Base-by-base conservation (phyloP, 2,888 invertebrate species). In the Mythimna albipuncta region DNA sequence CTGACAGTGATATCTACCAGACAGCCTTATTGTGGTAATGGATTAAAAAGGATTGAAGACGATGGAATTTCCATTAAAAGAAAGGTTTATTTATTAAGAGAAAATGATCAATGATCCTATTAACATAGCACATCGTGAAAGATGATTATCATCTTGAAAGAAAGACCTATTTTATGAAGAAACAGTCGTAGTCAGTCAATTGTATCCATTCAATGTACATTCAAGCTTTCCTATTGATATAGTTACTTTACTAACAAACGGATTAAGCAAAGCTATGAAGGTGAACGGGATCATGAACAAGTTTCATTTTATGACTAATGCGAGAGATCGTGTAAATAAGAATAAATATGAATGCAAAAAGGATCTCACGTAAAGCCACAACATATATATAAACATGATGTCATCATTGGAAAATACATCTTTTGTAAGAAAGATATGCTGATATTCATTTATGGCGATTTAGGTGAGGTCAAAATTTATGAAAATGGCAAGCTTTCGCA, bases 251-350 rank as follows among this genome's bases (percentile, higher is more conserved):
- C 32, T 66, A 6, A 66, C 19, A 77, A 44, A 69, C 41, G 35
- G 19, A 47, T 47, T 47, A 47, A 47, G 57, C 10, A n/a, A 50
- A 64, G 13, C 26, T 52, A 41, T 19, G 69, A 50, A 77, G 77
- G 73, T 64, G 2, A 66, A 61, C 41, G 6, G 35, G 55, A 67
- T 64, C 52, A 47, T 47, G 32, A 74, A 85, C 83, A 69, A 74
- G 84, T 83, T 85, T 75, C 69, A 67, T 64, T 50, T 65, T 35
- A 76, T 85, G 85, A 85, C 62, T 85, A 85, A 85, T 77, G 10
- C 38, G 21, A 69, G 64, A 66, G 26, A 71, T 70, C 73, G 64
- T 75, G 66, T 63, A 61, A 74, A 57, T 32, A 71, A 70, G 59
- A 74, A 57, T 32, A 71, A 70, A 72, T 54, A 64, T 54, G 32